Evolutionary conservation across 2,888 invertebrate genomes (phyloP), one percentile per base, ranked within the genome.

Genomic region (Zaprionus bogoriensis): DNA sequence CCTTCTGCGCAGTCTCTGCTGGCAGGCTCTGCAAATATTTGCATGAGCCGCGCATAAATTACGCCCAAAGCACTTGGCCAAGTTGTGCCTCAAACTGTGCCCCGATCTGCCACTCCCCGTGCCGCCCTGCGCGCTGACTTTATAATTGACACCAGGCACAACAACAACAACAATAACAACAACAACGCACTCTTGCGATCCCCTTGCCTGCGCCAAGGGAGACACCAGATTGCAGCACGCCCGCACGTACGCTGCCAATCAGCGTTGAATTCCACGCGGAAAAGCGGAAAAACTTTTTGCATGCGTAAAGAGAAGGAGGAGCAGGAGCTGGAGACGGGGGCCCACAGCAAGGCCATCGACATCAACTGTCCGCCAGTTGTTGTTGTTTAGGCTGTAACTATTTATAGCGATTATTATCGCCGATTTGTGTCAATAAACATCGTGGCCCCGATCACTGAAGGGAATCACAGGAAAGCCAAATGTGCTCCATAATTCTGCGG

Each of bases 231-330:
- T 64, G 47, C 41, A 74, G 62, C 74, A 75, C 66, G 73, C 64
- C 73, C 79, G 62, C 78, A 76, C 70, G 67, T 78, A 67, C 79
- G 65, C 79, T 81, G 76, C 62, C 77, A 81, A 73, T 73, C 73
- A 58, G 28, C 39, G 47, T 22, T 41, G 47, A 23, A 38, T 22
- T 30, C 50, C 58, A 44, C 30, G 39, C 38, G 47, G 58, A 57
- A 70, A 74, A 70, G 54, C 60, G 55, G 61, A 63, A 74, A 70
- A 67, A 59, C 42, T 47, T 55, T 71, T 53, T 39, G 41, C 55
- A 45, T 36, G 42, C 48, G 32, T 48, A 10, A 23, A 12, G n/a
- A 5, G 14, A 10, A 10, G 3, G 19, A 5, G 17, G 1, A n/a
- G 19, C 7, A 6, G 12, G 10, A 4, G 6, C 9, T 6, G 19